These are phyloP conservation scores for Listronotus bonariensis DNA, from an alignment of 1,140 invertebrate genomes.

Conservation along the genomic window DNA sequence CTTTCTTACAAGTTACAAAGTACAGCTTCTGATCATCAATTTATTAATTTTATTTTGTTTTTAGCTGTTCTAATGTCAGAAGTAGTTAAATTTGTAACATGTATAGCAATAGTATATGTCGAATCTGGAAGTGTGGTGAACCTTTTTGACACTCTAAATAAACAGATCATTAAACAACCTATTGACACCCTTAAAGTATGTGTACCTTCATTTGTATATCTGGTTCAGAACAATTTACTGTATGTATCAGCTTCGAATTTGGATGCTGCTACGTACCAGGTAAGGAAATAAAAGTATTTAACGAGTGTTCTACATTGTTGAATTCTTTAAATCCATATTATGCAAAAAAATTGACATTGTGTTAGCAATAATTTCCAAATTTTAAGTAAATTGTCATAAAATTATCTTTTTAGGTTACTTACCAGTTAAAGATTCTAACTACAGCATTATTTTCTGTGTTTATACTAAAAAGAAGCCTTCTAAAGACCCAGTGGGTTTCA, in stretches of 20 bases:
- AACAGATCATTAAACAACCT: slow-evolving; percentile 79
- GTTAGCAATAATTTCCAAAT: no score
- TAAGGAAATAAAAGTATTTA: slow-evolving; percentile 55
- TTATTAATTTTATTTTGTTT: slow-evolving; percentile 44
- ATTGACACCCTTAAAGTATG: slow-evolving; percentile 91
- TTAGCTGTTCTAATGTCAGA: slow-evolving; percentile 94
- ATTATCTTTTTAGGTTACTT: slow-evolving; percentile 91
- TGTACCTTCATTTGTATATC: slow-evolving; percentile 93
- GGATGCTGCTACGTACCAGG: slow-evolving; percentile 99
- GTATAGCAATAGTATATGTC: slow-evolving; percentile 76
- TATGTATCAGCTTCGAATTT: slow-evolving; percentile 97
- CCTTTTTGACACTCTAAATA: slow-evolving; percentile 68
- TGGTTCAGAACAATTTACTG: slow-evolving; percentile 96
- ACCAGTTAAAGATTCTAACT: slow-evolving; percentile 98
- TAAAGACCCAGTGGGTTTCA: slow-evolving; percentile 85
- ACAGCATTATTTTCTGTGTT: slow-evolving; percentile 96
- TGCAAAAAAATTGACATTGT: no score
- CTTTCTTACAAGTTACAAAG: no score
- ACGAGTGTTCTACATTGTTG: no score
- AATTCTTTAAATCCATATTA: no score
- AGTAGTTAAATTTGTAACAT: slow-evolving; percentile 88
- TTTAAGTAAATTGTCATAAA: no score
- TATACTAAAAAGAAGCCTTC: slow-evolving; percentile 80
- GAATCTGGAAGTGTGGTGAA: slow-evolving; percentile 71
- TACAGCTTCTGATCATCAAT: no score